A percentile compares a stretch with the other conserved stretches of the same genome.
Evolutionary conservation across 2,113 vertebrate genomes (phyloP).

Genomic region (Edolisoma coerulescens): DNA sequence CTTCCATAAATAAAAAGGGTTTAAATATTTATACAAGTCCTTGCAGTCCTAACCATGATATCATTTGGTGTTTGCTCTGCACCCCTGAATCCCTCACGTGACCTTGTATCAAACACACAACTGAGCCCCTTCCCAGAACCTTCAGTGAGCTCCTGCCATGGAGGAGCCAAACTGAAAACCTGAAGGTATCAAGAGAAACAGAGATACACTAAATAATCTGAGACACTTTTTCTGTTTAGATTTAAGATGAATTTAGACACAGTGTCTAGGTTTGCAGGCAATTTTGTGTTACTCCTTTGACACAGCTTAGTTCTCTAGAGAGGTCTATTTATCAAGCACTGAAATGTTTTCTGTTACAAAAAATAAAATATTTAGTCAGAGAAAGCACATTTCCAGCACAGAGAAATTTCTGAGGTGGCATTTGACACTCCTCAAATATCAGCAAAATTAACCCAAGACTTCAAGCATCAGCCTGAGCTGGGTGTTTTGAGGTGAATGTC

Average conservation of each 20-base stretch:
- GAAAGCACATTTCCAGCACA: neutral
- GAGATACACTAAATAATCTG: neutral
- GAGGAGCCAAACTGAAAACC: neutral
- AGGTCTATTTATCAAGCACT: neutral
- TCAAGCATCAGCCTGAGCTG: neutral
- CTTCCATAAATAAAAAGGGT: neutral
- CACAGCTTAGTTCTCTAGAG: neutral
- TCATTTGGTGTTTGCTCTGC: neutral
- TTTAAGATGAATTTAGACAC: neutral
- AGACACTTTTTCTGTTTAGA: neutral
- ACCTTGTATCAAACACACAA: neutral
- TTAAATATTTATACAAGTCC: neutral
- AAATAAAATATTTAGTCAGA: neutral
- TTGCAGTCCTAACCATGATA: neutral
- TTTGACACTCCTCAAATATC: neutral
- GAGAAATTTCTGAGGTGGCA: neutral
- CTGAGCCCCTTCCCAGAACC: neutral
- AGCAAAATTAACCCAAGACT: neutral
- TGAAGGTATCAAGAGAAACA: neutral
- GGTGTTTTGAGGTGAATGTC: neutral
- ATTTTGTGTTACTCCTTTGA: neutral
- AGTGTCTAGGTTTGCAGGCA: neutral
- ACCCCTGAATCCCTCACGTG: rapidly evolving
- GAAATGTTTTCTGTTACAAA: neutral
- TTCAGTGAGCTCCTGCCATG: neutral